phyloP scores from a whole-genome alignment of 2,113 vertebrate species.

The Leuciscus idus region DNA sequence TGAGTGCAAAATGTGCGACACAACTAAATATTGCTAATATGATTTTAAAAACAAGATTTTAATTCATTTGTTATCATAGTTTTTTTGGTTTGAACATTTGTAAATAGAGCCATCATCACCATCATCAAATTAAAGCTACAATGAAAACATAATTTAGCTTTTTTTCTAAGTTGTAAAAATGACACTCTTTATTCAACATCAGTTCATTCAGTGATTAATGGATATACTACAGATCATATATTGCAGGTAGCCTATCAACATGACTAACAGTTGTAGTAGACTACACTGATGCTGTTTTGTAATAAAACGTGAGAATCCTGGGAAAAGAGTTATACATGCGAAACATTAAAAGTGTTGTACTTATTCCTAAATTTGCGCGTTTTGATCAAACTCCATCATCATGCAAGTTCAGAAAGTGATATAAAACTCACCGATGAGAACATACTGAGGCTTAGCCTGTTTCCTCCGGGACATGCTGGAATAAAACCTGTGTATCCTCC shows the following conservation, averaged over 20 bases:
- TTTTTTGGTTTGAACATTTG: background rate
- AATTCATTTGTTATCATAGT: no score
- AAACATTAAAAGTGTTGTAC: background rate
- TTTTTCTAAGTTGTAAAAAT: background rate
- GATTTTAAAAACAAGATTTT: background rate
- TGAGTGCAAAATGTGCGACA: background rate
- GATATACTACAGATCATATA: background rate
- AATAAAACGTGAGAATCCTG: background rate
- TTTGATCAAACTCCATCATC: background rate
- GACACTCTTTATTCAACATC: background rate
- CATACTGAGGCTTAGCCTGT: constrained; percentile 99
- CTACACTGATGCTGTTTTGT: background rate
- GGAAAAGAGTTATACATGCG: background rate
- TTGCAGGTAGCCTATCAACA: background rate
- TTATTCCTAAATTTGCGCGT: background rate
- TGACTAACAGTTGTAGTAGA: background rate
- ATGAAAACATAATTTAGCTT: no score
- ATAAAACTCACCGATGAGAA: constrained; percentile 91
- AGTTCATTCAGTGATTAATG: background rate
- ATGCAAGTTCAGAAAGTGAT: background rate
- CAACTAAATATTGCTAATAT: background rate
- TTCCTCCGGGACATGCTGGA: constrained; percentile 99
- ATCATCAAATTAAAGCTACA: no score
- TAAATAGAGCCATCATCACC: background rate
- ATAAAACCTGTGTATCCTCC: constrained; percentile 49